These are phyloP conservation scores for Allophyes oxyacanthae DNA, from an alignment of 2,888 invertebrate genomes.

Conservation along the genomic window DNA sequence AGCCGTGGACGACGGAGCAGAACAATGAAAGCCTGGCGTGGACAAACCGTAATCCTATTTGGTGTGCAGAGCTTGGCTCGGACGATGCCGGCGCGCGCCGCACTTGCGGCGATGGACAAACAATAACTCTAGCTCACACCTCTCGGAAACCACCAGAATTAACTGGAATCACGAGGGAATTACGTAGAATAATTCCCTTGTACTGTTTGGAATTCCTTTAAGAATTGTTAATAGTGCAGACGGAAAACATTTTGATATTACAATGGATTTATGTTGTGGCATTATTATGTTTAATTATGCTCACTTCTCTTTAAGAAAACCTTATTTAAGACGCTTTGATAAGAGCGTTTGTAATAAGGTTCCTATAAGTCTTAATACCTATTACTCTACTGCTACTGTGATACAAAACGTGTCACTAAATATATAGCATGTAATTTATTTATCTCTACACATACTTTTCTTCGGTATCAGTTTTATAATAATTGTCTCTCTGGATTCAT, in stretches of 20 bases:
- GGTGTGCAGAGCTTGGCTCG: constrained; percentile 56
- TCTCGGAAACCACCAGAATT: constrained; percentile 52
- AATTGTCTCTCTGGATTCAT: no score
- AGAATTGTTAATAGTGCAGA: constrained; percentile 32
- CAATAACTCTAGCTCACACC: constrained; percentile 68
- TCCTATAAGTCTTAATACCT: no score
- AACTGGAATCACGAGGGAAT: constrained; percentile 55
- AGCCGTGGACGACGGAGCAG: constrained; percentile 60
- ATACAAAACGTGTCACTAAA: no score
- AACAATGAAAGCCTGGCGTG: constrained; percentile 68
- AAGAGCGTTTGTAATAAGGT: not conserved
- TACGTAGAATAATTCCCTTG: constrained; percentile 48
- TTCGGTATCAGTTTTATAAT: no score
- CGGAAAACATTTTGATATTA: constrained; percentile 11
- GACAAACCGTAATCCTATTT: constrained; percentile 74
- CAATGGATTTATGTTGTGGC: constrained; percentile 9
- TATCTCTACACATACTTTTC: no score
- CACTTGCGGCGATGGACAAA: constrained; percentile 59
- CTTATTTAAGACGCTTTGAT: no score
- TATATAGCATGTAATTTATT: no score
- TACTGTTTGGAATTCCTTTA: constrained; percentile 22
- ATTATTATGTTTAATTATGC: not conserved
- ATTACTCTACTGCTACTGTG: no score
- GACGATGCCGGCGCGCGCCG: constrained; percentile 24
- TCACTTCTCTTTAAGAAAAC: no score